These are phyloP conservation scores for Amiota minor DNA, from an alignment of 2,888 invertebrate species.

Conservation along the genomic window DNA sequence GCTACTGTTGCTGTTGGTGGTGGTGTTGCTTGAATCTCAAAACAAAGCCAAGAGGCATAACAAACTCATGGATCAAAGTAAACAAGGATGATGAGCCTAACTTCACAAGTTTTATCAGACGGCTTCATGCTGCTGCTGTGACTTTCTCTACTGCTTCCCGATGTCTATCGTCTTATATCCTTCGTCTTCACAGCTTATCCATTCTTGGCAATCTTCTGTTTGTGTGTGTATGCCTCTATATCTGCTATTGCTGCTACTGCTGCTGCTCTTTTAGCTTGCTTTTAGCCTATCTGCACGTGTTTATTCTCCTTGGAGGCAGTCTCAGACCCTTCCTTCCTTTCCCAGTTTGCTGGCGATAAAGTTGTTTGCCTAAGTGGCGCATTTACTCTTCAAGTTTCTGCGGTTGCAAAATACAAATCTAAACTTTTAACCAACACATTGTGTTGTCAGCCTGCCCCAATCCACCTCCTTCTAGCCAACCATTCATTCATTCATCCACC, in stretches of 20 bases:
- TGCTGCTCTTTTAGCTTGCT: slow-evolving; percentile 6
- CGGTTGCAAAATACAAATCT: slow-evolving; percentile 57
- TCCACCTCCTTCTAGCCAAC: slow-evolving; percentile 34
- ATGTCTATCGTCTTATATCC: not conserved
- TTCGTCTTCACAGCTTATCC: not conserved
- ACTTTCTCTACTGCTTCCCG: not conserved
- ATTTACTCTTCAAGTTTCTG: slow-evolving; percentile 48
- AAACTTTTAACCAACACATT: slow-evolving; percentile 43
- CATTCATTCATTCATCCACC: not conserved
- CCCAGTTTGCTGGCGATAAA: slow-evolving; percentile 46
- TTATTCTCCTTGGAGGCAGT: no score
- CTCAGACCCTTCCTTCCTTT: slow-evolving; percentile 1
- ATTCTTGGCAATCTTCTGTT: slow-evolving; percentile 4
- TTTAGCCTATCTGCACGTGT: no score
- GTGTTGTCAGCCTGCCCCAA: slow-evolving; percentile 31
- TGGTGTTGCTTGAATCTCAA: no score
- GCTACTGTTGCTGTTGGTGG: no score
- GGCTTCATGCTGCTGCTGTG: not conserved
- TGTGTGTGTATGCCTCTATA: not conserved
- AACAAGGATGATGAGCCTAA: not conserved
- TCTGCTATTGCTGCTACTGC: not conserved
- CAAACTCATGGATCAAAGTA: no score
- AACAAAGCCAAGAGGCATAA: no score
- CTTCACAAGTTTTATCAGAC: slow-evolving; percentile 8
- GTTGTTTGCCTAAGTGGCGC: slow-evolving; percentile 55